A percentile compares a stretch with the other conserved stretches of the same genome.
phyloP scores from a whole-genome alignment of 1,140 invertebrate genomes.

The Drosophila ironensis region DNA sequence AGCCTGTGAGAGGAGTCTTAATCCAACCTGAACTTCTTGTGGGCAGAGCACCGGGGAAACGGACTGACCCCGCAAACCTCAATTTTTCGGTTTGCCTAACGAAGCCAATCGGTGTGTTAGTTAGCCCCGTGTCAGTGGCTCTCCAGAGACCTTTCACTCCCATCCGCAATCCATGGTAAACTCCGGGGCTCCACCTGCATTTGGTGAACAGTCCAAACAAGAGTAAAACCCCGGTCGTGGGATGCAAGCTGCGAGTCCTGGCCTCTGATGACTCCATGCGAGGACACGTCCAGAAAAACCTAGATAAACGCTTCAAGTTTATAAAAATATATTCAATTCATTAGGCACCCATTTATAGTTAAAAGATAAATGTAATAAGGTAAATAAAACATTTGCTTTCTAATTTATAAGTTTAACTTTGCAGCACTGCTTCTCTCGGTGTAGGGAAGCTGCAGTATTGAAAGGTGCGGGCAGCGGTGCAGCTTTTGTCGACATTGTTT shows the following conservation, averaged over 20 bases:
- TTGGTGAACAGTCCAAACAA: conserved; percentile 13
- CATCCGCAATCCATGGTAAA: conserved; percentile 20
- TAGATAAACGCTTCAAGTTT: too few relatives aligned
- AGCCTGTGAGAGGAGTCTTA: neutral
- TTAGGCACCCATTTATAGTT: too few relatives aligned
- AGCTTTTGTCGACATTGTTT: conserved; percentile 45
- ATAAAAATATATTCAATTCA: neutral
- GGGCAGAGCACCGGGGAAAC: conserved; percentile 2
- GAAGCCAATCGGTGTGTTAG: conserved; percentile 53
- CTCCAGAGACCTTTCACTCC: conserved; percentile 24
- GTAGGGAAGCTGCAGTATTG: neutral
- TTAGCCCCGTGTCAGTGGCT: conserved; percentile 40
- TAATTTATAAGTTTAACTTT: too few relatives aligned
- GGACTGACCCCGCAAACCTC: conserved; percentile 32
- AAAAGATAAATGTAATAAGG: too few relatives aligned
- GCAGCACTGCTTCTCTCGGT: neutral
- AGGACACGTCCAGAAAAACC: neutral
- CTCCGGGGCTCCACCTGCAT: conserved; percentile 16
- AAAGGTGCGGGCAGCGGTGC: conserved; percentile 1
- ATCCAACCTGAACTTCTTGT: neutral
- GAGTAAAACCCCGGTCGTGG: conserved; percentile 12
- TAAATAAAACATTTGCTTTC: too few relatives aligned
- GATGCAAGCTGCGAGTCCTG: conserved; percentile 23
- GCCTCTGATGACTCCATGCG: conserved; percentile 29
- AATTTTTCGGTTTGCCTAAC: conserved; percentile 52